Conservation (phyloP, 2,888 invertebrate genomes). For the Hedya salicella region DNA sequence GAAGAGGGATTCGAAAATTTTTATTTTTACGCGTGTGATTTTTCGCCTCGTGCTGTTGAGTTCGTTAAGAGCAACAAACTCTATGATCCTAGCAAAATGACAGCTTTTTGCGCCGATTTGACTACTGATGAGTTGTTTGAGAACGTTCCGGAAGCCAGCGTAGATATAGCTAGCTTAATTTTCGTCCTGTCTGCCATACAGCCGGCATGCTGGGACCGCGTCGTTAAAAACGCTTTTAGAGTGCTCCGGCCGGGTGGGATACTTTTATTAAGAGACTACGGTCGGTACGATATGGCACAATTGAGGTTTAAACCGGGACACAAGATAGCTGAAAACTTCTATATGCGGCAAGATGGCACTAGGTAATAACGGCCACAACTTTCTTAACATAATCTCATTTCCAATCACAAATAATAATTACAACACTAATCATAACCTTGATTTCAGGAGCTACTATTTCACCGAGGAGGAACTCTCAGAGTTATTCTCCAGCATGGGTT, state of each 20-base stretch:
- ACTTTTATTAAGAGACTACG: conserved; percentile 96
- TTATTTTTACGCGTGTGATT: conserved; percentile 95
- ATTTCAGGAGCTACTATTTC: conserved; percentile 91
- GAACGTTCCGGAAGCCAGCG: conserved; percentile 74
- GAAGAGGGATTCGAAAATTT: conserved; percentile 88
- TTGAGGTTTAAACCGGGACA: conserved; percentile 96
- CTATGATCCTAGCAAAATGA: conserved; percentile 87
- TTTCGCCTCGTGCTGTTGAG: conserved; percentile 95
- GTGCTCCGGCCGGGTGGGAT: conserved; percentile 91
- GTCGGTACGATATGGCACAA: conserved; percentile 98
- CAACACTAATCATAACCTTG: background rate
- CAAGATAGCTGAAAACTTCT: conserved; percentile 96
- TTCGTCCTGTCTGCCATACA: conserved; percentile 98
- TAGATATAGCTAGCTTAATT: conserved; percentile 95
- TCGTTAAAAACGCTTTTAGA: conserved; percentile 86
- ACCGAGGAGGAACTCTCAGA: conserved; percentile 88
- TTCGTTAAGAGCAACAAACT: conserved; percentile 89
- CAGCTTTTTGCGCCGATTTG: conserved; percentile 94
- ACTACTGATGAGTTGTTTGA: conserved; percentile 88
- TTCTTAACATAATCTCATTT: background rate
- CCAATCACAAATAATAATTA: background rate
- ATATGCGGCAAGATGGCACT: conserved; percentile 98
- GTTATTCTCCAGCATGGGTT: conserved; percentile 89
- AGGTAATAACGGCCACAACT: conserved; percentile 77
- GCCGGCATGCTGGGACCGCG: conserved; percentile 90